A percentile compares a stretch with the other conserved stretches of the same genome.
phyloP scores from a whole-genome alignment of 2,888 invertebrate species.

The Nesidiocoris tenuis region DNA sequence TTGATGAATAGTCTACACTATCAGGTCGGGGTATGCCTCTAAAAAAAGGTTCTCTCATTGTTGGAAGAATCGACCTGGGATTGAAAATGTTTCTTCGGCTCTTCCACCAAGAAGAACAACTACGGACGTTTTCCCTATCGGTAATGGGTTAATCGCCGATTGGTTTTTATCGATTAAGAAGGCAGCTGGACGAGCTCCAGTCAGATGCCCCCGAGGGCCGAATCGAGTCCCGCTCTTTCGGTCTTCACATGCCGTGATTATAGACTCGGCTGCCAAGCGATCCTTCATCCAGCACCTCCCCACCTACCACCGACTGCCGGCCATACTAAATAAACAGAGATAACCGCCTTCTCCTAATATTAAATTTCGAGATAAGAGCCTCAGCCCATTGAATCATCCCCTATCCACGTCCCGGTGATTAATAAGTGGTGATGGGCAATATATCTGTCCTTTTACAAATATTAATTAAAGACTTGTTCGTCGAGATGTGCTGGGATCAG shows the following conservation, averaged over 20 bases:
- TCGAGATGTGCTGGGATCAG: background rate
- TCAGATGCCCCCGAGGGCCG: conserved; percentile 3
- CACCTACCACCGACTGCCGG: background rate
- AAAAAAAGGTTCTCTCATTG: background rate
- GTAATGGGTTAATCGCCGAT: conserved; percentile 40
- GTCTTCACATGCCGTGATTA: conserved; percentile 22
- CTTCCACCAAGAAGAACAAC: background rate
- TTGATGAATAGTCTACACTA: no score
- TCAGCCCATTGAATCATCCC: conserved; percentile 35
- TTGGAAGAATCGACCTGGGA: background rate
- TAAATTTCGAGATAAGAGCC: conserved; percentile 35
- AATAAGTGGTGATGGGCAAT: conserved; percentile 40
- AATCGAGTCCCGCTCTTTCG: background rate
- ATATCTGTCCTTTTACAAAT: conserved; percentile 39
- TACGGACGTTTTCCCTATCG: conserved; percentile 29
- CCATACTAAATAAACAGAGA: conserved; percentile 38
- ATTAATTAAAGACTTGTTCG: conserved; percentile 31
- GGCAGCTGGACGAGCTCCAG: conserved; percentile 24
- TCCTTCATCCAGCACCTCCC: conserved; percentile 18
- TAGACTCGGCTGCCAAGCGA: conserved; percentile 15
- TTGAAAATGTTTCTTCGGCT: background rate
- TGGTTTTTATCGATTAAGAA: conserved; percentile 35
- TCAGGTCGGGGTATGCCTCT: no score
- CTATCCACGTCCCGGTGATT: conserved; percentile 17
- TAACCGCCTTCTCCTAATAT: conserved; percentile 34